Evolutionary conservation across 2,888 invertebrate genomes (phyloP).

Genomic region (Yponomeuta sedellus): DNA sequence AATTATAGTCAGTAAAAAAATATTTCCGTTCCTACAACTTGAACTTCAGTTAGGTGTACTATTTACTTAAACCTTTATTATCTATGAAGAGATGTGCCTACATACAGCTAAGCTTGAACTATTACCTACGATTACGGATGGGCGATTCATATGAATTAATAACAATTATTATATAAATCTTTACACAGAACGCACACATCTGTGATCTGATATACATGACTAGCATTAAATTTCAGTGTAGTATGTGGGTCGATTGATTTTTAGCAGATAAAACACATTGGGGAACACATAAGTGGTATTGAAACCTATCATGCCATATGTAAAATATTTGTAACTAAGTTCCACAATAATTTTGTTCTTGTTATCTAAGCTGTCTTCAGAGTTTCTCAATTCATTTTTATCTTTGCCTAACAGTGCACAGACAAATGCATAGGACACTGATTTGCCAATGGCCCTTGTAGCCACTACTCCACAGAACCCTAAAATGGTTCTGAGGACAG

Average conservation of each 20-base stretch:
- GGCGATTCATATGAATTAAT: neutral
- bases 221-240: slow-evolving; percentile 85
- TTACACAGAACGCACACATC: neutral
- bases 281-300: slow-evolving; percentile 87
- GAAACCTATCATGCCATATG: slow-evolving; percentile 87
- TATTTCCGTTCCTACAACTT: too few species aligned
- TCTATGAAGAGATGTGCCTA: neutral
- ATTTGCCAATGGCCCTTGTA: slow-evolving; percentile 82
- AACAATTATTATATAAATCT: slow-evolving; percentile 1
- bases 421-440: slow-evolving; percentile 80
- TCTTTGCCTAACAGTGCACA: slow-evolving; percentile 83
- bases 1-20: too few species aligned
- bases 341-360: slow-evolving; percentile 86
- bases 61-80: too few species aligned
- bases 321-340: slow-evolving; percentile 88
- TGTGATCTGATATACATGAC: slow-evolving; percentile 4
- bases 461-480: slow-evolving; percentile 86
- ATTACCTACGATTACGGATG: neutral
- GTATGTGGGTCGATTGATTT: slow-evolving; percentile 88
- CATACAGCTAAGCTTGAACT: neutral
- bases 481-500: slow-evolving; percentile 81
- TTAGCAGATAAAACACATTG: slow-evolving; percentile 83
- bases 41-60: too few species aligned
- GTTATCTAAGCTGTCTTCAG: slow-evolving; percentile 80
- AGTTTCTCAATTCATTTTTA: slow-evolving; percentile 79